phyloP scores from a whole-genome alignment of 1,140 invertebrate species.

The Brachionus koreanus region DNA sequence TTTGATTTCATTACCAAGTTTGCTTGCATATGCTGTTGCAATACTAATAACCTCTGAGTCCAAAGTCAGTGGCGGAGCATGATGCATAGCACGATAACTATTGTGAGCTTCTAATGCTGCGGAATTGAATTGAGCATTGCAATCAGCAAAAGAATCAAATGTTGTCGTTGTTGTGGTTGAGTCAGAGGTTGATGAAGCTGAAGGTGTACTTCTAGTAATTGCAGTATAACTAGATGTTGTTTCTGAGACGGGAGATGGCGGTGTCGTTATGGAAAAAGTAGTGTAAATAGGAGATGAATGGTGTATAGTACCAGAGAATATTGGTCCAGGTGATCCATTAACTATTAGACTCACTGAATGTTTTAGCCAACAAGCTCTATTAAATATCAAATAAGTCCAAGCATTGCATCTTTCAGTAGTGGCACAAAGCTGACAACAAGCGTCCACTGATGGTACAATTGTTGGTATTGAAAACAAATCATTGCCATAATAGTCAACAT shows the following conservation, averaged over 20 bases:
- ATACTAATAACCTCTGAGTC: not conserved
- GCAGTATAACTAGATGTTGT: not conserved
- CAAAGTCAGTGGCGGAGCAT: not conserved
- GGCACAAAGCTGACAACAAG: not conserved
- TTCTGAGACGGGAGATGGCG: not conserved
- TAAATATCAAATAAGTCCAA: not conserved
- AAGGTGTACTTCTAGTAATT: not conserved
- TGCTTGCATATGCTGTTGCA: not conserved
- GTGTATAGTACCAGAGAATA: not conserved
- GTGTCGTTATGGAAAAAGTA: not conserved
- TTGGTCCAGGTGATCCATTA: not conserved
- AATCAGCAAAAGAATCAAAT: not conserved
- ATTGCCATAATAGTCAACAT: constrained; percentile 32
- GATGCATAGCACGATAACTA: not conserved
- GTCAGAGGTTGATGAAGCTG: not conserved
- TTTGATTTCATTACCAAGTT: not conserved
- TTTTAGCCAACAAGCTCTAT: constrained; percentile 32
- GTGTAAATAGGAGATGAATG: not conserved
- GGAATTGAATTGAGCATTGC: not conserved
- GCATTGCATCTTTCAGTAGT: not conserved
- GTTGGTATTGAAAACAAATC: not conserved
- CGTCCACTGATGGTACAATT: not conserved
- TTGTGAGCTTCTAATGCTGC: not conserved
- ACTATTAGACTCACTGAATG: not conserved
- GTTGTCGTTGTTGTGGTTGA: not conserved